Base-by-base conservation (phyloP, 2,888 invertebrate species). In the Leucophenga maculata region DNA sequence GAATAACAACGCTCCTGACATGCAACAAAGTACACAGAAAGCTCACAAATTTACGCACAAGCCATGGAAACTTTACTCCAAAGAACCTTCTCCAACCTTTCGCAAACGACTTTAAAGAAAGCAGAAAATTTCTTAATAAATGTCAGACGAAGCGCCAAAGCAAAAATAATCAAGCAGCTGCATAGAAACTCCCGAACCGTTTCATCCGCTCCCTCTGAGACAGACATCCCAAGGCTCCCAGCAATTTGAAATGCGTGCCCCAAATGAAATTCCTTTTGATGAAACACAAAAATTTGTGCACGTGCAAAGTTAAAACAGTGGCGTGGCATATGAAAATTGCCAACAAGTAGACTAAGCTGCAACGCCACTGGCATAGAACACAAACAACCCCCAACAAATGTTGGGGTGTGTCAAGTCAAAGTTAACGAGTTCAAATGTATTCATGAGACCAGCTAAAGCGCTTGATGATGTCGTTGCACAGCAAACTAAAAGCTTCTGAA, bases 391-490 rank as follows among this genome's bases (percentile, higher is more conserved):
- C 85, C 8, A 39, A 84, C 82, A 79, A 85, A 82, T 82, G 81
- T 83, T 83, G 86, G 82, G 83, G 82, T 83, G 83, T 83, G 83
- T 79, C 83, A 69, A 77, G 83, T 79, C 83, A 69, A 77, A 84
- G 80, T 82, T 86, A 86, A 86, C 86, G 86, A 86, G 86, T 83
- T 84, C 82, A 85, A 84, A 83, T 86, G 79, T 87, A 87, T 87
- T 87, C 87, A 87, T 87, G 87, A 85, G 84, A 82, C 81, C 80
- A 82, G 79, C 65, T n/a, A 72, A 39, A 64, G 55, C 67, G 69
- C 59, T 48, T 59, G 46, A 54, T 39, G 20, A 39, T 39, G 8
- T 39, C 39, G 50, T 20, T 57, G 22, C 14, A 8, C 16, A 3
- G 18, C 3, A 46, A 14, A 22, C 22, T 18, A 64, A 60, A 64